A percentile compares a stretch with the other conserved stretches of the same genome.
Evolutionary conservation across 2,888 invertebrate species (phyloP).

Genomic region (Tridacna crocea): DNA sequence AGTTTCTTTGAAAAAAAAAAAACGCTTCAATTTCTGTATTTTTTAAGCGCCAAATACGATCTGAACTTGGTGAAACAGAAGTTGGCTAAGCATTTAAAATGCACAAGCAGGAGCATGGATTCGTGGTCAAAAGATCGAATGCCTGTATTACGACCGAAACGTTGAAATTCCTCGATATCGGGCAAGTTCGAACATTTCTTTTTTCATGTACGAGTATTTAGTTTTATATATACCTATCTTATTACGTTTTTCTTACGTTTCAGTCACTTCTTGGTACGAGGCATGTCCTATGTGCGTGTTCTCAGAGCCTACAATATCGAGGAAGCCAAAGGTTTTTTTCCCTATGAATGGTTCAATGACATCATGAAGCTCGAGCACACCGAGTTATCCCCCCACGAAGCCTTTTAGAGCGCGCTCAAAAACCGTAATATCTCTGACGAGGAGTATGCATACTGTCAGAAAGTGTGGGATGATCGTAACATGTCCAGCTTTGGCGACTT

Average conservation of each 20-base stretch:
- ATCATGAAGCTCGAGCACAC: slow-evolving; percentile 31
- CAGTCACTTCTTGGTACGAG: not conserved
- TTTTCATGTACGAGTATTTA: no score
- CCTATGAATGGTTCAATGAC: slow-evolving; percentile 33
- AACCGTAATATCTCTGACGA: slow-evolving; percentile 20
- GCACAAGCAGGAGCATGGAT: slow-evolving; percentile 32
- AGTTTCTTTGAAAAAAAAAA: no score
- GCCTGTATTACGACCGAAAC: slow-evolving; percentile 32
- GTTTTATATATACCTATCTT: no score
- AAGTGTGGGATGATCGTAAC: slow-evolving; percentile 51
- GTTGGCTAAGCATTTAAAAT: slow-evolving; percentile 29
- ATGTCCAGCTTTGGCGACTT: slow-evolving; percentile 61
- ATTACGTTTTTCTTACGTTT: no score
- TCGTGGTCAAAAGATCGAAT: slow-evolving; percentile 37
- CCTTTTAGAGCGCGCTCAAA: slow-evolving; percentile 32
- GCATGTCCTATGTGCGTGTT: slow-evolving; percentile 41
- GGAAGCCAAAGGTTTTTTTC: slow-evolving; percentile 45
- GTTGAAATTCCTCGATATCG: not conserved
- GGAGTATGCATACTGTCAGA: slow-evolving; percentile 30
- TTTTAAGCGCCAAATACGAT: slow-evolving; percentile 42
- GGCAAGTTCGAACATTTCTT: no score
- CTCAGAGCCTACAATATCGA: slow-evolving; percentile 48
- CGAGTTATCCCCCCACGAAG: slow-evolving; percentile 17
- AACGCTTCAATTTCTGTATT: not conserved
- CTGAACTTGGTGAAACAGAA: slow-evolving; percentile 43